phyloP scores from a whole-genome alignment of 2,113 vertebrate genomes.

The human region DNA sequence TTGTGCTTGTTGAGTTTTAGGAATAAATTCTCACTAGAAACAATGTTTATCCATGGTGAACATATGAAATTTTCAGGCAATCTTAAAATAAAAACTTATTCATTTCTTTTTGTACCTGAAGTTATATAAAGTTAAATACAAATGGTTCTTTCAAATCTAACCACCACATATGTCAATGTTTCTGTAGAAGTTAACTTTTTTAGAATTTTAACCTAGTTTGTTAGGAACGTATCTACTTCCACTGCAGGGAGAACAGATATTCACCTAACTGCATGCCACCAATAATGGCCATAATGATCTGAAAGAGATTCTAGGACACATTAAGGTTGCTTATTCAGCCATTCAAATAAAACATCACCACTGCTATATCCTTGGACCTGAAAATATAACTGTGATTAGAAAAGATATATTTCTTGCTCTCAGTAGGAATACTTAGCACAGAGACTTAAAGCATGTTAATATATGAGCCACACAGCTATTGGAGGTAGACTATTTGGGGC shows the following conservation, averaged over 20 bases:
- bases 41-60: not conserved
- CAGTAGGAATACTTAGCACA: not conserved
- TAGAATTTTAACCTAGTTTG: not conserved
- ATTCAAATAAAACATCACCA: not conserved
- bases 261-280: not conserved
- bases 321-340: not conserved
- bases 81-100: not conserved
- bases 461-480: not conserved
- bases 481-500: not conserved
- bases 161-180: not conserved
- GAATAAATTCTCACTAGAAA: not conserved
- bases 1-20: not conserved
- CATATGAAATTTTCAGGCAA: not conserved
- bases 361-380: not conserved
- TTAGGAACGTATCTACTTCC: not conserved
- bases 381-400: not conserved
- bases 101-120: not conserved
- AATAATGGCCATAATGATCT: not conserved
- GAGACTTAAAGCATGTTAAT: not conserved
- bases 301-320: not conserved
- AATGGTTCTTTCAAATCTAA: not conserved
- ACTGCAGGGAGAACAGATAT: not conserved
- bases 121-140: slow-evolving; percentile 16
- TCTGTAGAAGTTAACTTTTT: not conserved
- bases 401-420: not conserved